Evolutionary conservation across 92 coral and sea anemone species (phyloP), one percentile per base, ranked within the genome.

Genomic region (Epizoanthus rinbou): DNA sequence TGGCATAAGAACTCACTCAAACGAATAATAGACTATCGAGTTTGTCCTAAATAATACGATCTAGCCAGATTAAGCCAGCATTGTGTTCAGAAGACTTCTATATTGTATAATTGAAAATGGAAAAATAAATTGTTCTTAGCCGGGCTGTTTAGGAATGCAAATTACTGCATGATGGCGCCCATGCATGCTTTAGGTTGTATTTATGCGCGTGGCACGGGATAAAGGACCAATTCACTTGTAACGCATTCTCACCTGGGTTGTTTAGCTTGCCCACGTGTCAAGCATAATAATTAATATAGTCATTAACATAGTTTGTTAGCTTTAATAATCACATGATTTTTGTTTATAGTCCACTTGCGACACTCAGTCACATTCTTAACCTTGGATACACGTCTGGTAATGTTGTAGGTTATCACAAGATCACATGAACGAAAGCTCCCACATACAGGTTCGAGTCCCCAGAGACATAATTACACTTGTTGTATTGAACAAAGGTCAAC

Each of bases 201-300:
- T 78, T 39, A 63, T 57, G 47, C 82, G 82, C 82, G 70, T 78
- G 71, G 71, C 82, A 78, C 23, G 41, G 18, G 22, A 18, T 63
- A 37, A 22, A 57, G 3, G 82, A 2, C 54, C 59, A 63, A 78
- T 78, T 39, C 45, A 21, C 10, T 24, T 62, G 63, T 39, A 78
- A 39, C 71, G 71, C 82, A 63, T 62, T 78, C 82, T 78, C 82
- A 78, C 70, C 82, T 78, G 82, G 82, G 22, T 47, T 69, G 23
- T 21, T 78, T 21, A 17, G 50, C 21, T 19, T 23, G 66, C 70
- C 82, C 82, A 78, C 82, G 82, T 78, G 82, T 76, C 82, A 17
- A 57, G 5, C 35, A 35, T 75, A 25, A 57, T 28, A 0, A 28
- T 28, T 28, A 28, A 28, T 53, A 14, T 5, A 25, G 13, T 33